These are phyloP conservation scores for Cisticola juncidis DNA, from an alignment of 2,113 vertebrate genomes.

Conservation along the genomic window DNA sequence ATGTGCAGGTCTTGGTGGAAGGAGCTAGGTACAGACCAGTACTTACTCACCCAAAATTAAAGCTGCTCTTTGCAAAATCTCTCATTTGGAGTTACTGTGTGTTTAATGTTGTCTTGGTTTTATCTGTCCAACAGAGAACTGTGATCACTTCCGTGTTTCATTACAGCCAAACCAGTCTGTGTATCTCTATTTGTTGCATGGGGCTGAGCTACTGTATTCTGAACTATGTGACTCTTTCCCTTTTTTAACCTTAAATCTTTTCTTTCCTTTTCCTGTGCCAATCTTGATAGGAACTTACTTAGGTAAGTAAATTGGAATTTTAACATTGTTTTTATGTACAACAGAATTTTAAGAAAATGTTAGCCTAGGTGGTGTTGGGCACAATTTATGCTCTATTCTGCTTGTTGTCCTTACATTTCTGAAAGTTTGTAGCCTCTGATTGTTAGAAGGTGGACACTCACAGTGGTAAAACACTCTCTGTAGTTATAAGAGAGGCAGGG, in stretches of 20 bases:
- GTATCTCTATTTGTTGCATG: conserved; percentile 37
- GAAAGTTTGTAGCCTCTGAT: not conserved
- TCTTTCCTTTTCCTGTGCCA: conserved; percentile 48
- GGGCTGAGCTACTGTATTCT: conserved; percentile 42
- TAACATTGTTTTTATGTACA: not conserved
- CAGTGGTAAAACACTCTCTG: not conserved
- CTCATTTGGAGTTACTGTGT: not conserved
- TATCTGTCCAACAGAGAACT: not conserved
- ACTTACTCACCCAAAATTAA: not conserved
- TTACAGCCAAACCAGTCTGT: not conserved
- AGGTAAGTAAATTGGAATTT: conserved; percentile 73
- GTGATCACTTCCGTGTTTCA: not conserved
- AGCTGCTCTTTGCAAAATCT: not conserved
- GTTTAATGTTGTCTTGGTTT: conserved; percentile 15
- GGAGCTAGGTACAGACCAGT: not conserved
- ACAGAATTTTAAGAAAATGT: not conserved
- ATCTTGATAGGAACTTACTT: conserved; percentile 76
- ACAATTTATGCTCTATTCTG: not conserved
- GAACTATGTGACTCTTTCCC: not conserved
- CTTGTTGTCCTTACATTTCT: not conserved
- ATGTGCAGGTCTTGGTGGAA: not conserved
- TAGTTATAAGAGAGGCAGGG: not conserved
- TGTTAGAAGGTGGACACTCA: not conserved
- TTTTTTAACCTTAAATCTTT: conserved; percentile 49
- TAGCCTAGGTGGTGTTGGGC: not conserved